Evolutionary conservation across 2,797 vertebrate species (phyloP).

Genomic region (Epinephelus coioides): DNA sequence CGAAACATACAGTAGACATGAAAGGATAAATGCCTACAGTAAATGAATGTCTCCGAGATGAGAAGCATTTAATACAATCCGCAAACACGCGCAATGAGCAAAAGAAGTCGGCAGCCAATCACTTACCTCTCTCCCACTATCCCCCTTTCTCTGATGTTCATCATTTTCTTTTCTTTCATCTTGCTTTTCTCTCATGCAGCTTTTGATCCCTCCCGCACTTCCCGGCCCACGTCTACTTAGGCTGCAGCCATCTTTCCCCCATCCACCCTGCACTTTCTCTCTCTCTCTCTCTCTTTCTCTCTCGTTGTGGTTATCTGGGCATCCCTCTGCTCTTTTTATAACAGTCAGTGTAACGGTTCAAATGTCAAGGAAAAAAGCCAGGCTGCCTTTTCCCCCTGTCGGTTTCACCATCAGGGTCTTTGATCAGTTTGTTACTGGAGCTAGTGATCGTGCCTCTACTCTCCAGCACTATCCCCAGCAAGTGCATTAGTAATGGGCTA

Average conservation of each 20-base stretch:
- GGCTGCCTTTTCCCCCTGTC: conserved; percentile 42
- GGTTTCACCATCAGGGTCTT: conserved; percentile 60
- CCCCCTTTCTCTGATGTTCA: conserved; percentile 66
- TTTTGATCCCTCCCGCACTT: conserved; percentile 62
- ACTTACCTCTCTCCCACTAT: conserved; percentile 60
- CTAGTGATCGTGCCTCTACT: conserved; percentile 30
- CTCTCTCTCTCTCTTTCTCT: conserved; percentile 16
- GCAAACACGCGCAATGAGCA: conserved; percentile 61
- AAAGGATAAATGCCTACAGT: conserved; percentile 60
- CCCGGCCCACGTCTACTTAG: conserved; percentile 53
- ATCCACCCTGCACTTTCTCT: conserved; percentile 33
- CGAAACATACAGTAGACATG: conserved; percentile 62
- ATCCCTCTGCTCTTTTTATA: conserved; percentile 59
- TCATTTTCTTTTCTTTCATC: conserved; percentile 77
- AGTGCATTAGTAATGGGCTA: conserved; percentile 51
- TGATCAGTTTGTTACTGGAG: conserved; percentile 74
- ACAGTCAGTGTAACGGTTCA: conserved; percentile 65
- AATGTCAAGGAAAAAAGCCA: conserved; percentile 62
- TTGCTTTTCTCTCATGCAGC: conserved; percentile 56
- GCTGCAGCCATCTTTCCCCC: conserved; percentile 39
- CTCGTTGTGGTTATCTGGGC: conserved; percentile 40
- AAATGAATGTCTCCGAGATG: conserved; percentile 62
- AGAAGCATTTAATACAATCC: conserved; percentile 61
- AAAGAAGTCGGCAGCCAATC: conserved; percentile 59
- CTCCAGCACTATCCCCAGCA: conserved; percentile 22